Evolutionary conservation across 2,113 vertebrate genomes (phyloP).

Genomic region (Ursus arctos): DNA sequence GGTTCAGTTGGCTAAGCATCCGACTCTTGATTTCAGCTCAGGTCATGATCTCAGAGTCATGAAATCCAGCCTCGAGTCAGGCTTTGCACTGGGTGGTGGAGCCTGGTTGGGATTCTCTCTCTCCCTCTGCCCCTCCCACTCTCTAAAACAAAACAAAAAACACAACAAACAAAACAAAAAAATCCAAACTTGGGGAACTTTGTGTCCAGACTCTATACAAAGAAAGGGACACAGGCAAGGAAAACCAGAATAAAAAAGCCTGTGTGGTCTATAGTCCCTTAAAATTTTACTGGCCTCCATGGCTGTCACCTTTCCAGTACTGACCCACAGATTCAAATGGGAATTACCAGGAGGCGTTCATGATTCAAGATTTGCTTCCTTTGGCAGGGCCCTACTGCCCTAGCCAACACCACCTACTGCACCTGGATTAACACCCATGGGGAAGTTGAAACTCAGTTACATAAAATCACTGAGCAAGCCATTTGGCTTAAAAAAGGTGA

Average conservation of each 20-base stretch:
- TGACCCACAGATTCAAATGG: not conserved
- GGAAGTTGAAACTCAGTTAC: not conserved
- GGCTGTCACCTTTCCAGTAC: not conserved
- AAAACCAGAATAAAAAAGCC: not conserved
- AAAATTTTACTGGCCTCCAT: not conserved
- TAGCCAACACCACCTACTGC: not conserved
- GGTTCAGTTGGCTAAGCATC: not conserved
- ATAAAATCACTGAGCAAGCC: not conserved
- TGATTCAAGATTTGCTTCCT: not conserved
- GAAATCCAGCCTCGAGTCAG: not conserved
- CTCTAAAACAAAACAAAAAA: not conserved
- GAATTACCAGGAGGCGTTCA: not conserved
- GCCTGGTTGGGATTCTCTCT: not conserved
- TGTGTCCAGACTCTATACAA: not conserved
- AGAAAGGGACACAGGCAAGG: not conserved
- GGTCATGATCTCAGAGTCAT: not conserved
- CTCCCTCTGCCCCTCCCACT: not conserved
- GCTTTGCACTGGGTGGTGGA: not conserved
- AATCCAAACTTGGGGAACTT: not conserved
- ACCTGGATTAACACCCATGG: not conserved
- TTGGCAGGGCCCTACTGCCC: not conserved
- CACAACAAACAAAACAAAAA: not conserved
- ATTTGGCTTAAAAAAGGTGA: not conserved
- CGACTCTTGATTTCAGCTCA: not conserved
- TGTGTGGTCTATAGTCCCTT: not conserved